phyloP scores from a whole-genome alignment of 2,113 vertebrate genomes.

The Mus spicilegus region DNA sequence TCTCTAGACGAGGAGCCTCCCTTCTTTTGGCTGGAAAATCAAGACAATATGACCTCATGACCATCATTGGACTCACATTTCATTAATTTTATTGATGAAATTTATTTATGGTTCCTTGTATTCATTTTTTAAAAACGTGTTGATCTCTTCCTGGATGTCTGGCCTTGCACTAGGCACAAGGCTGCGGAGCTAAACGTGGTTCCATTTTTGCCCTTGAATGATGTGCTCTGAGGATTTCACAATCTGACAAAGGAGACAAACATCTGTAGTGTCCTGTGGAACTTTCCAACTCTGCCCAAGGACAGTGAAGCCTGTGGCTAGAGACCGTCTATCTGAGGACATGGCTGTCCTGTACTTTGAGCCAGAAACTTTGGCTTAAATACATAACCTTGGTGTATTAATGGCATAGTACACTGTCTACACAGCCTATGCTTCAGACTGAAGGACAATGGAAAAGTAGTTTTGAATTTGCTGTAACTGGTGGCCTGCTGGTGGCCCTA shows the following conservation, averaged over 20 bases:
- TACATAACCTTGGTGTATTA: not conserved
- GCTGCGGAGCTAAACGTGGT: not conserved
- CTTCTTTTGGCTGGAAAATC: not conserved
- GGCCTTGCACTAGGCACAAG: not conserved
- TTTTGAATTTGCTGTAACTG: not conserved
- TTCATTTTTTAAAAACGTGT: not conserved
- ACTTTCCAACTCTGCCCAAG: not conserved
- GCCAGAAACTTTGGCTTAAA: not conserved
- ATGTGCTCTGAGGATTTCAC: constrained; percentile 5
- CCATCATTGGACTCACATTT: constrained; percentile 49
- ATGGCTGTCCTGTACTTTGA: not conserved
- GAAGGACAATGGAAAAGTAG: not conserved
- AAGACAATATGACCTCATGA: not conserved
- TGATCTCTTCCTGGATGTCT: not conserved
- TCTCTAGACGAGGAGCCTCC: not conserved
- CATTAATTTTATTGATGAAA: constrained; percentile 15
- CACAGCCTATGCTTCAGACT: not conserved
- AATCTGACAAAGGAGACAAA: not conserved
- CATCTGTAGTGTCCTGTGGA: not conserved
- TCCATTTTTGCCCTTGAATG: constrained; percentile 15
- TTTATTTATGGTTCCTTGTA: constrained; percentile 3
- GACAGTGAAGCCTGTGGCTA: not conserved
- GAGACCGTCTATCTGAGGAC: not conserved
- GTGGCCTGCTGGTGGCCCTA: not conserved
- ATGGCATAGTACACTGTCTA: not conserved